Conservation (phyloP, 1,140 invertebrate genomes). For the Bilobella aurantiaca region DNA sequence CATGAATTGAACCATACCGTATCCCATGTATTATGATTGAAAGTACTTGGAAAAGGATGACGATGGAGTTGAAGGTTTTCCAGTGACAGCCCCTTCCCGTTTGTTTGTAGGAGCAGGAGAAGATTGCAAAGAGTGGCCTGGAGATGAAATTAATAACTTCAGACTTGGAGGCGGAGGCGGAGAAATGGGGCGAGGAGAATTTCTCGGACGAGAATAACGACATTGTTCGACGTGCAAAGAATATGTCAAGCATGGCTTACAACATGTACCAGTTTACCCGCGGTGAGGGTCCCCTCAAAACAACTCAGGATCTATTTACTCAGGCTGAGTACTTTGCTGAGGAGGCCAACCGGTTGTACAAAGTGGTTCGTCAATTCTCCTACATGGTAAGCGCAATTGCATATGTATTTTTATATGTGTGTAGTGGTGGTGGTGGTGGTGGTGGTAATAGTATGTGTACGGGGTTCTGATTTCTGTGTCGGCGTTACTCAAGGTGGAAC, state of each 20-base stretch:
- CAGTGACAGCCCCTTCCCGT: constrained; percentile 57
- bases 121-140: no score
- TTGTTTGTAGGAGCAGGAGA: background rate
- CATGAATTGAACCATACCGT: no score
- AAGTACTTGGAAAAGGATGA: no score
- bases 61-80: no score
- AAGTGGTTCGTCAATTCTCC: constrained; percentile 96
- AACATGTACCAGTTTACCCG: constrained; percentile 99
- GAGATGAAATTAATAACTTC: no score
- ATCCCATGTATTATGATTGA: no score
- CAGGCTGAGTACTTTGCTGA: constrained; percentile 99
- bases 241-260: constrained; percentile 96
- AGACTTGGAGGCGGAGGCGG: no score
- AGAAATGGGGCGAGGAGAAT: no score
- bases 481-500: no score
- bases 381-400: constrained; percentile 68
- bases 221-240: constrained; percentile 71
- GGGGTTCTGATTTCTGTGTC: no score
- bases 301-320: constrained; percentile 97
- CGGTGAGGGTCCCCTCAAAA: constrained; percentile 82
- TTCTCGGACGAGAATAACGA: constrained; percentile 98
- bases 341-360: constrained; percentile 97
- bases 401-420: background rate
- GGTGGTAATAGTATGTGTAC: no score
- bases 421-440: no score